These are phyloP conservation scores for Halocynthia aurantium DNA, from an alignment of 23 tunicate genomes.

Conservation along the genomic window DNA sequence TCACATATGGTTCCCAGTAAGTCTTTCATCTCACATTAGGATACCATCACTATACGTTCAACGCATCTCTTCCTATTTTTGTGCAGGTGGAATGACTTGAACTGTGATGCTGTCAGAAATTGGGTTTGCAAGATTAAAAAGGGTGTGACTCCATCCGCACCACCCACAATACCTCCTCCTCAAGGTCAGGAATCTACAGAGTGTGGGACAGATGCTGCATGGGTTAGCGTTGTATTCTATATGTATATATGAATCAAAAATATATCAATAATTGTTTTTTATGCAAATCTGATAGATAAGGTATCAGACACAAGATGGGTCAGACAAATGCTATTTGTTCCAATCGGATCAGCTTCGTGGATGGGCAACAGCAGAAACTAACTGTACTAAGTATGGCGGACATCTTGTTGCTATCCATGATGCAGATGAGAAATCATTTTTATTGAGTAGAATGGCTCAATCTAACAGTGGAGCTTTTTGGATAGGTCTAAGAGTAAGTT, in stretches of 20 bases:
- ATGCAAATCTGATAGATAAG: slow-evolving; percentile 19
- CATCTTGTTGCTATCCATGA: slow-evolving; percentile 81
- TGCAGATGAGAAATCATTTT: slow-evolving; percentile 49
- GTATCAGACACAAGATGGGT: slow-evolving; percentile 24
- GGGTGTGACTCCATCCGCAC: slow-evolving; percentile 30
- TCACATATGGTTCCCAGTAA: slow-evolving; percentile 14
- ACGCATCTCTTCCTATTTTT: slow-evolving; percentile 1
- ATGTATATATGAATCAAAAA: background rate
- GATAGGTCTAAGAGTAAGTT: slow-evolving; percentile 73
- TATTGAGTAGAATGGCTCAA: slow-evolving; percentile 41
- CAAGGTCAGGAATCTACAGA: slow-evolving; percentile 40
- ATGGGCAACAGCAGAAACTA: slow-evolving; percentile 48
- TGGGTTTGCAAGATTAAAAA: slow-evolving; percentile 81
- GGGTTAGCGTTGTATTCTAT: slow-evolving; percentile 29
- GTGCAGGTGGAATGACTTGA: slow-evolving; percentile 84
- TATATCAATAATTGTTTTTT: background rate
- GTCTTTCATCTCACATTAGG: background rate
- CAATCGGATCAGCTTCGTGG: slow-evolving; percentile 17
- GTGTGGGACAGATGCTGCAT: slow-evolving; percentile 60
- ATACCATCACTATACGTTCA: background rate
- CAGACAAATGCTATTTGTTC: slow-evolving; percentile 78
- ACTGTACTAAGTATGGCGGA: slow-evolving; percentile 59
- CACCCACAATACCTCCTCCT: slow-evolving; percentile 66
- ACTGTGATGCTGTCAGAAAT: slow-evolving; percentile 64
- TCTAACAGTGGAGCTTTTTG: slow-evolving; percentile 26